These are phyloP conservation scores for Pseudomyrmex dendroicus DNA, from an alignment of 1,140 invertebrate genomes.

Conservation along the genomic window DNA sequence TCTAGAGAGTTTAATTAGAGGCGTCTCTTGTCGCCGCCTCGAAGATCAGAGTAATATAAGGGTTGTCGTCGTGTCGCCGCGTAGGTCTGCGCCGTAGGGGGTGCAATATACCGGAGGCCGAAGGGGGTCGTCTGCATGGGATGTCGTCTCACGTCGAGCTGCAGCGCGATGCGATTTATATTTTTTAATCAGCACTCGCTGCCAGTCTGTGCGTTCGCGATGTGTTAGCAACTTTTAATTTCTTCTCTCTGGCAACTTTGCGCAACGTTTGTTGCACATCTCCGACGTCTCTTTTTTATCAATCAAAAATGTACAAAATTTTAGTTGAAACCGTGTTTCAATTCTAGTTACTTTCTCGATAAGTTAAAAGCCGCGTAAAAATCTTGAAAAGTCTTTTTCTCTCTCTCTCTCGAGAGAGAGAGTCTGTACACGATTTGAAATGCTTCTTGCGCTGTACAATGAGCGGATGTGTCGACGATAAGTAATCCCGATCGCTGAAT, in stretches of 20 bases:
- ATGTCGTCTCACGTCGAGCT: constrained; percentile 29
- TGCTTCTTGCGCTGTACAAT: not conserved
- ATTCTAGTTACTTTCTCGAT: not conserved
- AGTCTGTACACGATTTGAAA: not conserved
- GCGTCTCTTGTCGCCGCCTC: constrained; percentile 67
- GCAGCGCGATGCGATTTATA: constrained; percentile 51
- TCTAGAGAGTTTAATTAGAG: constrained; percentile 70
- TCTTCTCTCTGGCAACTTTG: not conserved
- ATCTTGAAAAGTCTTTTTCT: constrained; percentile 10
- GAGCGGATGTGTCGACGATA: not conserved
- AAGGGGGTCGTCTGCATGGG: constrained; percentile 26
- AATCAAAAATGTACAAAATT: too few relatives aligned
- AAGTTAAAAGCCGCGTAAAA: not conserved
- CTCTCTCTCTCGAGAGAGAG: not conserved
- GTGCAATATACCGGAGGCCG: constrained; percentile 57
- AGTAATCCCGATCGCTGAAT: constrained; percentile 7
- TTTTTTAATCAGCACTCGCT: constrained; percentile 51
- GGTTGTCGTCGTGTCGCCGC: constrained; percentile 48
- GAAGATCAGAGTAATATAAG: constrained; percentile 70
- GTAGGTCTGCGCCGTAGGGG: constrained; percentile 41
- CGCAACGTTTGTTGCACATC: not conserved
- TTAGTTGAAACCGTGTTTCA: too few relatives aligned
- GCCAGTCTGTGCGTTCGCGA: not conserved
- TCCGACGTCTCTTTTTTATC: not conserved
- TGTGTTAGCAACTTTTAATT: constrained; percentile 39